Evolutionary conservation across 2,797 vertebrate genomes (phyloP).

Genomic region (Pangasius mekongensis): DNA sequence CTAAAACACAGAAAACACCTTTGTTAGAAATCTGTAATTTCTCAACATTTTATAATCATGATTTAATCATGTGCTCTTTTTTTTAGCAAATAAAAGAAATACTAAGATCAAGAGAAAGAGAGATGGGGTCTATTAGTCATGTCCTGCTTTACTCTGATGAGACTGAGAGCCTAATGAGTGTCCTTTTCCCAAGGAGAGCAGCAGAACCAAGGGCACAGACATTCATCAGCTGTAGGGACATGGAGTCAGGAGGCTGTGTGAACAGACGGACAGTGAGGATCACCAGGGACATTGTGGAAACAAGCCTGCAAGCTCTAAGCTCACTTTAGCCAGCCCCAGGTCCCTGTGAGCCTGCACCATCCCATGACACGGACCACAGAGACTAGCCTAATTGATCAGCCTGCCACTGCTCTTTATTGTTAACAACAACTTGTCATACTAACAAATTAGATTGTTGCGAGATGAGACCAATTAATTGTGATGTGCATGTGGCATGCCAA

Average conservation of each 20-base stretch:
- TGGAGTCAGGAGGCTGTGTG: slow-evolving; percentile 24
- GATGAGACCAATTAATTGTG: slow-evolving; percentile 60
- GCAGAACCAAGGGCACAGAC: slow-evolving; percentile 19
- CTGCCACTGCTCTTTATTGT: slow-evolving; percentile 65
- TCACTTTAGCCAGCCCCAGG: slow-evolving; percentile 8
- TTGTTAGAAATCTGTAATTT: neutral
- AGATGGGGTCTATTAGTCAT: slow-evolving; percentile 20
- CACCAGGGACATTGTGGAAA: neutral
- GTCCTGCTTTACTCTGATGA: slow-evolving; percentile 30
- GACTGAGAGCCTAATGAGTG: slow-evolving; percentile 35
- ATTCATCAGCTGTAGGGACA: slow-evolving; percentile 49
- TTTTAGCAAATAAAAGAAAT: neutral
- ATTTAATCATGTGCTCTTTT: neutral
- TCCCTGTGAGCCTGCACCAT: slow-evolving; percentile 29
- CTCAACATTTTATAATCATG: neutral
- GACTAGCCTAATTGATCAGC: slow-evolving; percentile 65
- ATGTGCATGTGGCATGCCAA: slow-evolving; percentile 50
- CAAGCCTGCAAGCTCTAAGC: slow-evolving; percentile 20
- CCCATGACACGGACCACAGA: slow-evolving; percentile 32
- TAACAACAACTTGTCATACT: slow-evolving; percentile 69
- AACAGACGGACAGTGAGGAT: slow-evolving; percentile 12
- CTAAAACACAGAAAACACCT: neutral
- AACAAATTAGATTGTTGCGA: slow-evolving; percentile 68
- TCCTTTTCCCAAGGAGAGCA: slow-evolving; percentile 43
- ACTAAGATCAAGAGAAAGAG: neutral